These are phyloP conservation scores for Drosophila nr. fundita DNA, from an alignment of 2,888 invertebrate species.

Conservation along the genomic window DNA sequence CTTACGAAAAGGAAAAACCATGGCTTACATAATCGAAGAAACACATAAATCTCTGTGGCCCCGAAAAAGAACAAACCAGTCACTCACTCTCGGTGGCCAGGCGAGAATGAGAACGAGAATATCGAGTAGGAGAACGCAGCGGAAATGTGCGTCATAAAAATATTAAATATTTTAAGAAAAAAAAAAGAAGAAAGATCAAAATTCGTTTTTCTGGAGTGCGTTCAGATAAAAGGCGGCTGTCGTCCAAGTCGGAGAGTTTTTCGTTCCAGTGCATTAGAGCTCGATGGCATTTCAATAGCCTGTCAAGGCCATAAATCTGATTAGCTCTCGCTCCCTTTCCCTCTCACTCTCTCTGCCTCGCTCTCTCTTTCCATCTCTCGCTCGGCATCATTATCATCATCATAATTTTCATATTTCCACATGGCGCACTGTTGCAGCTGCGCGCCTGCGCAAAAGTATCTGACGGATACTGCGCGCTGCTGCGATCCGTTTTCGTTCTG, in stretches of 20 bases:
- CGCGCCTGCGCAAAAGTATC: constrained; percentile 69
- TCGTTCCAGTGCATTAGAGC: constrained; percentile 73
- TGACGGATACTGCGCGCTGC: constrained; percentile 55
- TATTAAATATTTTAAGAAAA: constrained; percentile 65
- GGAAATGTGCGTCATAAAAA: constrained; percentile 81
- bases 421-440: constrained; percentile 61
- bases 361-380: constrained; percentile 15
- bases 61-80: constrained; percentile 52
- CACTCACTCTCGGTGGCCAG: constrained; percentile 52
- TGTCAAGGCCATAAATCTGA: constrained; percentile 74
- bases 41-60: constrained; percentile 69
- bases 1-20: constrained; percentile 64
- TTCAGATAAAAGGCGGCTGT: constrained; percentile 44
- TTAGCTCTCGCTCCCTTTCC: constrained; percentile 26
- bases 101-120: constrained; percentile 9
- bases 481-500: constrained; percentile 69
- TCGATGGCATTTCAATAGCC: constrained; percentile 64
- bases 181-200: constrained; percentile 47
- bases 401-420: constrained; percentile 82
- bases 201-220: constrained; percentile 43
- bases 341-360: not conserved
- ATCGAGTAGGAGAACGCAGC: constrained; percentile 28
- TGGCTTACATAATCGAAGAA: constrained; percentile 77
- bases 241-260: constrained; percentile 19
- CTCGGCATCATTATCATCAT: constrained; percentile 28